Evolutionary conservation across 2,113 vertebrate genomes (phyloP).

Genomic region (Psammodynastes pulverulentus): DNA sequence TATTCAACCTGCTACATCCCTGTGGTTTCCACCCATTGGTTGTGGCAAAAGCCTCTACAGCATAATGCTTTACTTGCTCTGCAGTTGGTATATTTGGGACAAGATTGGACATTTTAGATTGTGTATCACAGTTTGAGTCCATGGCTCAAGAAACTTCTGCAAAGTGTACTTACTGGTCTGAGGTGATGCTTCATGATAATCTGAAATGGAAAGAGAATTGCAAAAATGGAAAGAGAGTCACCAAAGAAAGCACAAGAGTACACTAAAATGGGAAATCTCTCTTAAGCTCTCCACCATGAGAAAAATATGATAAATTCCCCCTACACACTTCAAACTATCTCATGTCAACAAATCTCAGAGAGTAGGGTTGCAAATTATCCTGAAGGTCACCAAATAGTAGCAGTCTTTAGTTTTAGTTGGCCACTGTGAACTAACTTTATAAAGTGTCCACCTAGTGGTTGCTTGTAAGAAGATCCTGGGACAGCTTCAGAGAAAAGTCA

Average conservation of each 20-base stretch:
- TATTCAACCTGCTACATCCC: neutral
- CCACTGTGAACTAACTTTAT: neutral
- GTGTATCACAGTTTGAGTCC: neutral
- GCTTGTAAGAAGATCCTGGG: neutral
- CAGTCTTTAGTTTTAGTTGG: neutral
- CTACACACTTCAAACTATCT: neutral
- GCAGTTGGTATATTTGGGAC: neutral
- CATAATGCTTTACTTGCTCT: neutral
- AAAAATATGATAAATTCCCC: neutral
- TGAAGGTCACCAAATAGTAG: neutral
- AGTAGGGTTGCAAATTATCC: neutral
- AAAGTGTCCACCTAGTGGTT: neutral
- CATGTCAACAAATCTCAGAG: neutral
- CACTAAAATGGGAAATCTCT: no score
- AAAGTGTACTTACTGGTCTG: neutral
- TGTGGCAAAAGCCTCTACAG: neutral
- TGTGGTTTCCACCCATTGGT: neutral
- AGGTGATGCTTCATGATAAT: constrained; percentile 37
- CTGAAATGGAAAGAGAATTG: constrained; percentile 48
- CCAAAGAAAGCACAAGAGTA: neutral
- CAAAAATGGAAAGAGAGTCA: neutral
- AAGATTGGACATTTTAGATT: neutral
- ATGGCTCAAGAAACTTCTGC: neutral
- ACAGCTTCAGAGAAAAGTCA: neutral
- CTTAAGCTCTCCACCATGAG: neutral